These are phyloP conservation scores for Natator depressus DNA, from an alignment of 2,113 vertebrate species.

Conservation along the genomic window DNA sequence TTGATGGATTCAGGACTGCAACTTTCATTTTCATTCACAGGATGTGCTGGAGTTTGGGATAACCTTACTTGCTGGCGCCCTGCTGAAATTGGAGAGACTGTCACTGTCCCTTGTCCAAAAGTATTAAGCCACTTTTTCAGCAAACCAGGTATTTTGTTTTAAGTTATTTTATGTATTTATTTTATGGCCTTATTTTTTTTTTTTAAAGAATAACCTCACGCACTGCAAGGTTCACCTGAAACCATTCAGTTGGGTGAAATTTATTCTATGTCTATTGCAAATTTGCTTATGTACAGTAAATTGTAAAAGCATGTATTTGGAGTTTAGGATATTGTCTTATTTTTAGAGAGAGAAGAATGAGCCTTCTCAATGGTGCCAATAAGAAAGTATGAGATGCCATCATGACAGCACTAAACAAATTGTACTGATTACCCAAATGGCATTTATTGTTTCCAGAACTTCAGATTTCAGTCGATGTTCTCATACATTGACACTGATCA, in stretches of 20 bases:
- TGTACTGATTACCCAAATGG: background rate
- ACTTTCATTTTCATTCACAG: slow-evolving; percentile 49
- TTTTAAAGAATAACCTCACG: background rate
- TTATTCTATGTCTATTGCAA: background rate
- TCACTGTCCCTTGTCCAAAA: slow-evolving; percentile 83
- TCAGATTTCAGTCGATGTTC: background rate
- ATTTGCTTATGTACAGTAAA: background rate
- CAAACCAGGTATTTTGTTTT: slow-evolving; percentile 78
- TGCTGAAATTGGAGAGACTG: slow-evolving; percentile 81
- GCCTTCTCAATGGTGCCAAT: background rate
- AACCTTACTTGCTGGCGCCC: slow-evolving; percentile 85
- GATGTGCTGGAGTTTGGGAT: slow-evolving; percentile 84
- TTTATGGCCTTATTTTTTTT: background rate
- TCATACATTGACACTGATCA: background rate
- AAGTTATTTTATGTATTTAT: background rate
- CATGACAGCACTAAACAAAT: background rate
- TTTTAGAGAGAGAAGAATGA: background rate
- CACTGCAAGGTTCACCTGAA: background rate
- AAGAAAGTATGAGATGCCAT: background rate
- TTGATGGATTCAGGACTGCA: background rate
- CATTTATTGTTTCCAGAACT: background rate
- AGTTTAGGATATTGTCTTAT: background rate
- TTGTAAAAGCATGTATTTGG: background rate
- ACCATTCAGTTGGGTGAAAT: background rate
- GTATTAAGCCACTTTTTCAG: slow-evolving; percentile 76